Percentiles rank a stretch among this genome's conserved stretches.
These are phyloP conservation scores for Porites lutea DNA, from an alignment of 64 coral and sea anemone genomes.

Conservation along the genomic window DNA sequence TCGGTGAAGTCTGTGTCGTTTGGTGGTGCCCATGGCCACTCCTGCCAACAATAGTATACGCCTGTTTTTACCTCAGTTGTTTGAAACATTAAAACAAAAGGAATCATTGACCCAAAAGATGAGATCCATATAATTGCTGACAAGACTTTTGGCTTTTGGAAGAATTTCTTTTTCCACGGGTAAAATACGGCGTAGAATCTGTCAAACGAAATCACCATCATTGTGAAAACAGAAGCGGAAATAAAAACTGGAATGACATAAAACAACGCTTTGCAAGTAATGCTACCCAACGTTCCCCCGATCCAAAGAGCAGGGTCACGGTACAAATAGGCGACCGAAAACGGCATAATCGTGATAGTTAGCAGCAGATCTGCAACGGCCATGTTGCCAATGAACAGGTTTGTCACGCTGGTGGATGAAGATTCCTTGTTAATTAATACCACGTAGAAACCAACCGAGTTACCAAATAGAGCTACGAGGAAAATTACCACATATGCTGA, in stretches of 20 bases:
- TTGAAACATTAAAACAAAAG: background rate
- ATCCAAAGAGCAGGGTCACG: background rate
- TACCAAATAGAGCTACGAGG: constrained; percentile 1
- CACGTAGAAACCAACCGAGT: constrained; percentile 20
- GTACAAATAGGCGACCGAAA: constrained; percentile 40
- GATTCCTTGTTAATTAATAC: background rate
- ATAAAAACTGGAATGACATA: constrained; percentile 49
- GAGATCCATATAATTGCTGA: constrained; percentile 37
- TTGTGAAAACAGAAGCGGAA: constrained; percentile 56
- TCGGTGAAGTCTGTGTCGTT: background rate
- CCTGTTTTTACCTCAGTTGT: no score
- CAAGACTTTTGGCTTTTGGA: constrained; percentile 55
- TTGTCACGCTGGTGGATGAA: background rate
- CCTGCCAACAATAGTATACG: background rate
- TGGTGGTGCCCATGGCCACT: background rate
- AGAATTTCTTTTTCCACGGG: constrained; percentile 28
- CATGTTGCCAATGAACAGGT: constrained; percentile 41
- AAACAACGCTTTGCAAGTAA: constrained; percentile 43
- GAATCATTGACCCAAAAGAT: constrained; percentile 42
- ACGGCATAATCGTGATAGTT: constrained; percentile 50
- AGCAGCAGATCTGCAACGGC: constrained; percentile 66
- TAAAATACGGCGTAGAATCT: constrained; percentile 55
- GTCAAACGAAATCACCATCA: constrained; percentile 62
- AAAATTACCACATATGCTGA: constrained; percentile 3
- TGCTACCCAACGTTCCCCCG: constrained; percentile 16